Percentiles rank a stretch among this genome's conserved stretches.
Conservation (phyloP, 2,113 vertebrate species). For the Tachuris rubrigastra region DNA sequence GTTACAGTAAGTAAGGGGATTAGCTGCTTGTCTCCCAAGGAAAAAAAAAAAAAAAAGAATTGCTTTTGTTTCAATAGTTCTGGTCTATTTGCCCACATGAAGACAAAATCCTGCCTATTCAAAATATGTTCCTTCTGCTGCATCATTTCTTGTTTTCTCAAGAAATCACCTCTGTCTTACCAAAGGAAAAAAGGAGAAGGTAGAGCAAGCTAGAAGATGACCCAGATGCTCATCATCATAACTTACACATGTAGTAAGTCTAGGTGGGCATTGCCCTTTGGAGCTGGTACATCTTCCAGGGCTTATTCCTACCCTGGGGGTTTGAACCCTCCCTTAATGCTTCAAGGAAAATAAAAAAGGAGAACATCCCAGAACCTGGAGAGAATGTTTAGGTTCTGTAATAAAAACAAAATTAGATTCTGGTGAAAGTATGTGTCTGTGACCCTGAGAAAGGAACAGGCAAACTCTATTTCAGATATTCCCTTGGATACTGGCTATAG, state of each 20-base stretch:
- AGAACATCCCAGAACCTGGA: not conserved
- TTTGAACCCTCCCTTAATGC: not conserved
- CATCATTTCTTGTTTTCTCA: not conserved
- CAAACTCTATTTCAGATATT: not conserved
- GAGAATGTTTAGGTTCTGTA: not conserved
- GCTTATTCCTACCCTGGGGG: not conserved
- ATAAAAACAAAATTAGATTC: not conserved
- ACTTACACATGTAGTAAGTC: not conserved
- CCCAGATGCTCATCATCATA: not conserved
- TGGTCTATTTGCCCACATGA: not conserved
- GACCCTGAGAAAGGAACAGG: not conserved
- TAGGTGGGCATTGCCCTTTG: not conserved
- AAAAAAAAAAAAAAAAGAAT: not conserved
- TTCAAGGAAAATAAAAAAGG: not conserved
- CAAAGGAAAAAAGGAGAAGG: not conserved
- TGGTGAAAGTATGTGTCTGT: no score
- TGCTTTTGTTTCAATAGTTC: not conserved
- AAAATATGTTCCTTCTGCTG: not conserved
- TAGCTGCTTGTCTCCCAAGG: conserved; percentile 31
- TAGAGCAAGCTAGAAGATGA: not conserved
- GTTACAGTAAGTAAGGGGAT: conserved; percentile 56
- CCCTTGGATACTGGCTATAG: not conserved
- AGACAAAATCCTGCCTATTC: not conserved
- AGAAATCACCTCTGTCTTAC: not conserved
- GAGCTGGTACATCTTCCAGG: not conserved